Base-by-base conservation (phyloP, 2,888 invertebrate species). In the Sussaba pulchella region DNA sequence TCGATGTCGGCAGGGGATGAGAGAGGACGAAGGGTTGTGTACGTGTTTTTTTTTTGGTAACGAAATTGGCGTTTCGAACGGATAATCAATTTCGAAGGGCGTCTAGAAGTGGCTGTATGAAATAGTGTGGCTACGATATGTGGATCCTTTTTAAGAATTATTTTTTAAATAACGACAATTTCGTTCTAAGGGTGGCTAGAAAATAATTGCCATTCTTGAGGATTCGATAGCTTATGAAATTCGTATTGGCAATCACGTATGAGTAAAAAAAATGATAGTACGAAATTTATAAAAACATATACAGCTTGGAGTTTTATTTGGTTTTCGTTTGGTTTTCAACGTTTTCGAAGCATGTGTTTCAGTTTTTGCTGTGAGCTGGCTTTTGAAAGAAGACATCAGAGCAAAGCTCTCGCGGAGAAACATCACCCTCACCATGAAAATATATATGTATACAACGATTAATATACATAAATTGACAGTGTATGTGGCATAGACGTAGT, bases 1-100 rank as follows among this genome's bases (percentile, higher is more conserved):
- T 73, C 73, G 69, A 70, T 76, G 41, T 45, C 61, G 43, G n/a
- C 57, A 24, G n/a, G 24, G 54, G 45, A 24, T 45, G 17, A 26
- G 17, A 26, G 10, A 36, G 9, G 19, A 52, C 10, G 50, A 54
- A 61, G 14, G 19, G 41, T 31, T 52, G 39, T 19, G 12, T 8
- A 61, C 14, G 50, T 24, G 50, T 8, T 19, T 39, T 59, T 26
- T 17, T n/a, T 78, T 69, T 66, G n/a, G 59, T n/a, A 66, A 17
- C 4, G 17, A 52, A 50, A 73, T 39, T 17, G 41, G 26, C 63
- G 14, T 24, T 21, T 47, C 6, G 9, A 12, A 21, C 26, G 43
- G 57, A 26, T n/a, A 1, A 24, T 59, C 26, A 50, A 57, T 57
- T 31, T 57, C n/a, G 10, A 24, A 10, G 12, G 52, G 21, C n/a